Evolutionary conservation across 2,888 invertebrate species (phyloP), one percentile per base, ranked within the genome.

Genomic region (Selenia dentaria): DNA sequence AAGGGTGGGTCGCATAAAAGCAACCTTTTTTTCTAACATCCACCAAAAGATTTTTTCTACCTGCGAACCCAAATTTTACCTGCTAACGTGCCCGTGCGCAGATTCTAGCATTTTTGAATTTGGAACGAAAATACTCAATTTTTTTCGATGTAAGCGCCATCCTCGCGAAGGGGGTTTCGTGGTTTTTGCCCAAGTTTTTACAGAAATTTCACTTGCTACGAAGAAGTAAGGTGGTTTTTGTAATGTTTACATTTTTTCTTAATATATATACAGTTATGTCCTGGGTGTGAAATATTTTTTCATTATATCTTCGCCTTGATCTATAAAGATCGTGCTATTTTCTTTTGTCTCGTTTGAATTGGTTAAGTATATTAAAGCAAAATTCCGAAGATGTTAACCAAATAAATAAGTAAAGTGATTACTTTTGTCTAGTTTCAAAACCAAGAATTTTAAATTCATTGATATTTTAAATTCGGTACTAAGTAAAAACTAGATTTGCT

Each of bases 1-100:
- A 67, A 72, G 87, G 87, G 88, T 84, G 83, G 83, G 75, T 87
- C 83, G 83, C 85, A 84, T 80, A 84, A 81, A 78, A 75, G 70
- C 66, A 72, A 79, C 82, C 78, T 83, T 87, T 89, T 84, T 89
- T 82, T 74, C 51, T 44, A 69, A 70, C 75, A 78, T 78, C 76
- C 71, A 76, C 75, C 61, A 75, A 73, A 62, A 78, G 64, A 77
- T 89, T 89, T 88, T 88, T 89, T 88, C 86, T 89, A 89, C 89
- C 89, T 89, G 89, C 84, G 74, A 85, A 83, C 86, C 83, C 64
- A 73, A 79, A 62, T 63, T 74, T 79, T 89, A 88, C 88, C 88
- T 88, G 89, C 51, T 48, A 57, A 61, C 52, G 58, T 70, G 80
- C 78, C 57, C 62, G 45, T 64, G 81, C 89, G 89, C 88, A 87